Conservation (phyloP, 1,140 invertebrate species). For the Sminthurides bifidus region DNA sequence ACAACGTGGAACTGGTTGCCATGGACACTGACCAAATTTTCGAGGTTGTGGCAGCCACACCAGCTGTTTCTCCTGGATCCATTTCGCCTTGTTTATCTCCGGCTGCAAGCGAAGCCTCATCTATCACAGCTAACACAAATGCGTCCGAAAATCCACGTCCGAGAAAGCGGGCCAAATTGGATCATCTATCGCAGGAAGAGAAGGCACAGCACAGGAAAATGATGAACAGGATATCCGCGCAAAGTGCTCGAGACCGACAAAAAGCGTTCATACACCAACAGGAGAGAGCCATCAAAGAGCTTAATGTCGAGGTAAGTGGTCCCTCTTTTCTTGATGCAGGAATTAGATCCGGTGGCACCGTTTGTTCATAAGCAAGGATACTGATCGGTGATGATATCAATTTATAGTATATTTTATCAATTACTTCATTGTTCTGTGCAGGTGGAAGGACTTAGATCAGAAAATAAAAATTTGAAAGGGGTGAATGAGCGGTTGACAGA, state of each 20-base stretch:
- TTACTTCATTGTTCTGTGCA: too few species aligned
- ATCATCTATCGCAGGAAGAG: conserved; percentile 27
- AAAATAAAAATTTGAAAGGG: conserved; percentile 12
- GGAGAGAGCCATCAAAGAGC: conserved; percentile 13
- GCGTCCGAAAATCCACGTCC: conserved; percentile 11
- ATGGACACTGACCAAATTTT: conserved; percentile 16
- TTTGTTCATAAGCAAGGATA: too few species aligned
- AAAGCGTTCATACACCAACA: conserved; percentile 25
- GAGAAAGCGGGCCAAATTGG: conserved; percentile 28
- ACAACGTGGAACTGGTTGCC: neutral
- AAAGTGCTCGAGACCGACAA: conserved; percentile 31
- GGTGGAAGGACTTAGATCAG: too few species aligned
- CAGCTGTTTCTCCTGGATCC: neutral
- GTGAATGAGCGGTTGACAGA: conserved; percentile 10
- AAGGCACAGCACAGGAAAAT: conserved; percentile 30
- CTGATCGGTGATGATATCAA: too few species aligned
- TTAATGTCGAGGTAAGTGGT: conserved; percentile 12
- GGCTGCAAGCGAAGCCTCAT: too few species aligned
- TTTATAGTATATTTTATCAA: too few species aligned
- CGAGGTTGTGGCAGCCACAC: conserved; percentile 19
- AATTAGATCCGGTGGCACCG: too few species aligned
- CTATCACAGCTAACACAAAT: neutral
- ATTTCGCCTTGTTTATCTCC: too few species aligned
- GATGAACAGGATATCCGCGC: conserved; percentile 32
- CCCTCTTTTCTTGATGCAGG: too few species aligned